Percentiles rank a stretch among this genome's conserved stretches.
Evolutionary conservation across 2,113 vertebrate species (phyloP).

Genomic region (Pseudolaguvia tuberculata): DNA sequence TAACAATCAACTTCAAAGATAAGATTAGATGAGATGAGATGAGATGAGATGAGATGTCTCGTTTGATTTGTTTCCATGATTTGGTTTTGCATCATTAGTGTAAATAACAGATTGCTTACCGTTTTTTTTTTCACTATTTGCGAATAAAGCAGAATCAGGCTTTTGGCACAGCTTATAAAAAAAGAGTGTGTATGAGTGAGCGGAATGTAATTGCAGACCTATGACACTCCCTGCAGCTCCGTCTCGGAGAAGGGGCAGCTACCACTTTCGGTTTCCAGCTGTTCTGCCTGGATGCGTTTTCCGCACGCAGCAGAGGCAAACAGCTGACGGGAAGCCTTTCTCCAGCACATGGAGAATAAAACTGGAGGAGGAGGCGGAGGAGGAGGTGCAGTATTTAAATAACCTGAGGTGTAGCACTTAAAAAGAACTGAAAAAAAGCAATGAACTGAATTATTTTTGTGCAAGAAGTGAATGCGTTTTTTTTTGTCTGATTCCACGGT

Average conservation of each 20-base stretch:
- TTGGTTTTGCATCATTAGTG: conserved; percentile 1
- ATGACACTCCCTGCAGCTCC: conserved; percentile 9
- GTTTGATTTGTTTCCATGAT: neutral
- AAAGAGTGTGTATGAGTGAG: conserved; percentile 29
- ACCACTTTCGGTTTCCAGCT: conserved; percentile 43
- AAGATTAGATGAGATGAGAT: too few species aligned
- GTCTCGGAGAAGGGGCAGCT: conserved; percentile 41
- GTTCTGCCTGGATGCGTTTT: conserved; percentile 33
- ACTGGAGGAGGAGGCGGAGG: neutral
- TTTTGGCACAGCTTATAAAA: conserved; percentile 21
- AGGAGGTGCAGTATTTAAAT: conserved; percentile 23
- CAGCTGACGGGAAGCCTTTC: conserved; percentile 44
- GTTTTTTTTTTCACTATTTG: too few species aligned
- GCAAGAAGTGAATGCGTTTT: too few species aligned
- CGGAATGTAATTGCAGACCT: conserved; percentile 35
- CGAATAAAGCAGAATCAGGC: conserved; percentile 13
- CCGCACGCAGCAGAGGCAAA: conserved; percentile 50
- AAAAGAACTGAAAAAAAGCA: neutral
- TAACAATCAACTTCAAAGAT: neutral
- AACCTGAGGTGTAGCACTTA: conserved; percentile 27
- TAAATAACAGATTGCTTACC: neutral
- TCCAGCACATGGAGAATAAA: conserved; percentile 27
- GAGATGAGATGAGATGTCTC: too few species aligned
- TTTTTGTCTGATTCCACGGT: too few species aligned
- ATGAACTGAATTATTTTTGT: neutral